Percentiles rank a stretch among this genome's conserved stretches.
These are phyloP conservation scores for Capreolus pygargus DNA, from an alignment of 2,113 vertebrate species.

Conservation along the genomic window DNA sequence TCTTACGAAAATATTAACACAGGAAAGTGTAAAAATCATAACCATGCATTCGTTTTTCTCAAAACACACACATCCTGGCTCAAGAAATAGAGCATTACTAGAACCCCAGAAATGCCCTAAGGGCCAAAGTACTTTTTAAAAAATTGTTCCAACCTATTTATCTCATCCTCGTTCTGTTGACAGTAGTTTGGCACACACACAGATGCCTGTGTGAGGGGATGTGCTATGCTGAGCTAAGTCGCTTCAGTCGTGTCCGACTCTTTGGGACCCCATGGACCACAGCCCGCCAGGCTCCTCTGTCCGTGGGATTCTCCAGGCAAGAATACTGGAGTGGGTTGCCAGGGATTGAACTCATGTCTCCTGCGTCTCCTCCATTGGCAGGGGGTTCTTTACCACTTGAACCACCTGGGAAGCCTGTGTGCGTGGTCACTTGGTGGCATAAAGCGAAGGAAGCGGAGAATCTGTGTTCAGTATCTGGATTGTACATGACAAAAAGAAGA, in stretches of 20 bases:
- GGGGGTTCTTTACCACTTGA: not conserved
- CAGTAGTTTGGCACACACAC: not conserved
- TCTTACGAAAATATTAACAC: not conserved
- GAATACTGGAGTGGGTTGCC: not conserved
- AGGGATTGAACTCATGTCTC: not conserved
- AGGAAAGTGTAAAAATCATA: not conserved
- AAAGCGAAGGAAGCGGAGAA: not conserved
- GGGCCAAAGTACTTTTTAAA: not conserved
- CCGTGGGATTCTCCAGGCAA: not conserved
- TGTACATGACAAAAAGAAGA: not conserved
- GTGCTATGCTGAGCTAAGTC: not conserved
- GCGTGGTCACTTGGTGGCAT: not conserved
- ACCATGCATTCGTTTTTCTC: not conserved
- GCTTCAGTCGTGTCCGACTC: accelerated
- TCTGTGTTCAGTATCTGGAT: not conserved
- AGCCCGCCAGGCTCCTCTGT: not conserved
- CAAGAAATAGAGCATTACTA: not conserved
- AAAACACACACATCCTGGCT: not conserved
- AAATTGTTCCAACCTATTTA: not conserved
- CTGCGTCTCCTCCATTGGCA: not conserved
- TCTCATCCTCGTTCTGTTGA: not conserved
- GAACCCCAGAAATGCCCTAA: not conserved
- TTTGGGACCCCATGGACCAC: not conserved
- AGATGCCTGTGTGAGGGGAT: not conserved
- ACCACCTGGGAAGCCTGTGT: not conserved